A percentile compares a stretch with the other conserved stretches of the same genome.
Conservation (phyloP, 2,888 invertebrate genomes). For the Nomada flava region DNA sequence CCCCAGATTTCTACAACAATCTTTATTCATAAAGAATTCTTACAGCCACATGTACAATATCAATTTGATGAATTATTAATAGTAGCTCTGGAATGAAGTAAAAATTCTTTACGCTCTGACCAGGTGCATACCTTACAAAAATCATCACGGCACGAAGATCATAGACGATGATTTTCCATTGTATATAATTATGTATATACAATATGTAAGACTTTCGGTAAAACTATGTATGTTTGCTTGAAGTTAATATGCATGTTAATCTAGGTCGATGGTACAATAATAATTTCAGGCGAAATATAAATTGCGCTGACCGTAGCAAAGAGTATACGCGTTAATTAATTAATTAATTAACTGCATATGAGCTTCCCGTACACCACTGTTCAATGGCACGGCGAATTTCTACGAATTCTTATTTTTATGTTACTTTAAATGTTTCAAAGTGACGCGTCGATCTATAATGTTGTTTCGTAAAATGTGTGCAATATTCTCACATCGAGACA, state of each 20-base stretch:
- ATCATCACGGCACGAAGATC: slow-evolving; percentile 79
- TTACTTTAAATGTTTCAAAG: slow-evolving; percentile 30
- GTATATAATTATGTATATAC: slow-evolving; percentile 81
- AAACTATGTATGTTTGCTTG: slow-evolving; percentile 74
- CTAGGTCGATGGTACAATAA: slow-evolving; percentile 71
- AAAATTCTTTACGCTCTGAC: slow-evolving; percentile 79
- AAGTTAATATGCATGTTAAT: slow-evolving; percentile 70
- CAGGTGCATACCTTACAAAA: slow-evolving; percentile 81
- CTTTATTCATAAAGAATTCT: slow-evolving; percentile 83
- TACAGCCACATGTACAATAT: slow-evolving; percentile 83
- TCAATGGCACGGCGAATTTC: slow-evolving; percentile 48
- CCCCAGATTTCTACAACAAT: slow-evolving; percentile 81
- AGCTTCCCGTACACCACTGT: slow-evolving; percentile 43
- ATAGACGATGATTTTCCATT: slow-evolving; percentile 78
- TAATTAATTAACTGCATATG: slow-evolving; percentile 51
- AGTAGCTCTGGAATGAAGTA: slow-evolving; percentile 78
- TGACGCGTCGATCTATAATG: slow-evolving; percentile 6
- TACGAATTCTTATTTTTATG: slow-evolving; percentile 36
- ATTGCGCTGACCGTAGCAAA: slow-evolving; percentile 67
- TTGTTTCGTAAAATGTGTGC: slow-evolving; percentile 13
- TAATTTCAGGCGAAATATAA: slow-evolving; percentile 73
- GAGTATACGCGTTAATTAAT: slow-evolving; percentile 45
- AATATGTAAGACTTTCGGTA: slow-evolving; percentile 77
- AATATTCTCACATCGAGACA: slow-evolving; percentile 8
- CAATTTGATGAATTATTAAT: slow-evolving; percentile 79